phyloP scores from a whole-genome alignment of 37 sponge, comb jelly and placozoan genomes.

The Diacarnus erythraeanus region DNA sequence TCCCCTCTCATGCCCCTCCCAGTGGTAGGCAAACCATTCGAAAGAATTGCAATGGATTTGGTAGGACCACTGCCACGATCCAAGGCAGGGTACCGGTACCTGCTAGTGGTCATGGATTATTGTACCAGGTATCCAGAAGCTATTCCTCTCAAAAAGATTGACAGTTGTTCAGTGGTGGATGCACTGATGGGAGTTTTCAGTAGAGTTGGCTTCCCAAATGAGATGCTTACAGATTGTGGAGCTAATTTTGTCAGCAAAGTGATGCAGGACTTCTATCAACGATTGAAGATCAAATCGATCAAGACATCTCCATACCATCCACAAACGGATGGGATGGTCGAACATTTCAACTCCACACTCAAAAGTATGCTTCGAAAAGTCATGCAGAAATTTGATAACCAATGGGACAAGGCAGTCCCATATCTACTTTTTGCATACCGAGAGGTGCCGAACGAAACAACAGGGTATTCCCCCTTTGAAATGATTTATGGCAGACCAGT shows the following conservation, averaged over 20 bases:
- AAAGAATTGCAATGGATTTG: neutral
- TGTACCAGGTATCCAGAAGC: no score
- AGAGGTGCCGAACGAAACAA: neutral
- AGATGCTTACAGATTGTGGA: neutral
- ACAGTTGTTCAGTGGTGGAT: neutral
- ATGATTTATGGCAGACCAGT: conserved; percentile 9
- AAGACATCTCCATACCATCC: no score
- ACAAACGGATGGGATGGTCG: no score
- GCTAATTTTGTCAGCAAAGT: neutral
- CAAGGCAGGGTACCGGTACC: no score
- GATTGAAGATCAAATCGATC: no score
- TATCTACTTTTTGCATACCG: no score
- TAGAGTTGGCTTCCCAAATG: neutral
- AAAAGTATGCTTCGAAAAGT: neutral
- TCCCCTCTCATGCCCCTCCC: neutral
- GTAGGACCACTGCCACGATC: no score
- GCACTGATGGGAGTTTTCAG: neutral
- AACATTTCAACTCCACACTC: neutral
- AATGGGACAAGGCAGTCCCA: neutral
- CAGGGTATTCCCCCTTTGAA: conserved; percentile 8
- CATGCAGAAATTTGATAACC: neutral
- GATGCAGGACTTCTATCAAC: no score
- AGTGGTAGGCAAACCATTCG: neutral
- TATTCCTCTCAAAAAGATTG: neutral
- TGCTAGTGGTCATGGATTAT: no score